Evolutionary conservation across 2,797 vertebrate species (phyloP), one percentile per base, ranked within the genome.

Genomic region (Eupleurogrammus muticus): DNA sequence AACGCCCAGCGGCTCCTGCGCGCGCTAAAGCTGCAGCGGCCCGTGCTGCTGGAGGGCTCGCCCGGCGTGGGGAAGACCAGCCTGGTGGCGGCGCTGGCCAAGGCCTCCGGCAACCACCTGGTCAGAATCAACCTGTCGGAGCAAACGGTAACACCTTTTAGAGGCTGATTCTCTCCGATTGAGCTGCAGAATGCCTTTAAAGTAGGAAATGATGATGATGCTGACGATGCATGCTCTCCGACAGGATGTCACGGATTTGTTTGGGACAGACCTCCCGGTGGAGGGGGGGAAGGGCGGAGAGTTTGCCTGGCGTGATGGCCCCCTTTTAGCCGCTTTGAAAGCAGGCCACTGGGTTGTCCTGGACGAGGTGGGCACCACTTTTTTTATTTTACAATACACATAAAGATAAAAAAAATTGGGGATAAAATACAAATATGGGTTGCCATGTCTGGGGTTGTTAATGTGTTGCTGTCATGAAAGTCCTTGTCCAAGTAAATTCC

Each of bases 61-160:
- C 98, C 98, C 1, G 98, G 98, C 0, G 98, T 99, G 75, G 98
- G 98, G 46, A 99, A 99, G 88, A 99, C 97, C 38, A 99, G 98
- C 82, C 92, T 99, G 56, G 97, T 99, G 54, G 91, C 94, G 20
- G 97, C 97, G 0, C 86, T 99, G 75, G 97, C 98, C 42, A 97
- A 97, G 79, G 96, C 96, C 9, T 98, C 97, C 0, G 97, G 97
- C 71, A 97, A 99, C 86, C 92, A 88, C 13, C 95, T 99, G 60
- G 93, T 98, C 91, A 89, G 98, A 81, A 99, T 99, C 91, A 99
- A 99, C 91, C 91, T 99, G 48, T 99, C 98, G 1, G 98, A 99
- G 55, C 98, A 99, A 90, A 98, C 98, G 72, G 98, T 99, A 93
- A 87, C 80, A 28, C 13, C 2, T 7, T 28, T 2, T 5, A 13